A percentile compares a stretch with the other conserved stretches of the same genome.
Conservation (phyloP, 23 tunicate genomes). For the Styela clava region DNA sequence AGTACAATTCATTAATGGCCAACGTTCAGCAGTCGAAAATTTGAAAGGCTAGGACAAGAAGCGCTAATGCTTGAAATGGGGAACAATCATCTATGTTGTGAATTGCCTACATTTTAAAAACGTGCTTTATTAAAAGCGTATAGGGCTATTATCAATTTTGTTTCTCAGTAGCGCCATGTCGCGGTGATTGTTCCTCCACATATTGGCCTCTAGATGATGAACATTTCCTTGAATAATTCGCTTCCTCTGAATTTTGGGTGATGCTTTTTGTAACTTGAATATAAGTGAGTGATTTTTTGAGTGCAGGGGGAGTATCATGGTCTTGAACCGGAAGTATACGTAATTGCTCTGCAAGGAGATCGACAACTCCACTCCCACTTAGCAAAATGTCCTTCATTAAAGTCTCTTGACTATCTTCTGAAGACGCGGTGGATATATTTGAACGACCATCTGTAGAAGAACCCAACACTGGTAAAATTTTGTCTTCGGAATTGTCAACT, state of each 20-base stretch:
- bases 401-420: conserved; percentile 13
- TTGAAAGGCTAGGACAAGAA: too few relatives aligned
- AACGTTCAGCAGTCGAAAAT: too few relatives aligned
- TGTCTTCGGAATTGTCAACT: neutral
- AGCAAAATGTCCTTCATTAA: conserved; percentile 1
- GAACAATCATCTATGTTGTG: too few relatives aligned
- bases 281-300: neutral
- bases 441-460: neutral
- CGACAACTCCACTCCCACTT: neutral
- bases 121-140: too few relatives aligned
- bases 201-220: neutral
- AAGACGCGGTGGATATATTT: neutral
- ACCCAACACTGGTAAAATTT: neutral
- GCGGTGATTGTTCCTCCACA: neutral
- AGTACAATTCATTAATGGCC: too few relatives aligned
- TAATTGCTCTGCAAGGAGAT: neutral
- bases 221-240: too few relatives aligned
- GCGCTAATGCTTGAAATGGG: too few relatives aligned
- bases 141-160: neutral
- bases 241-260: neutral
- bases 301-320: neutral
- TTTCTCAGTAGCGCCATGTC: neutral
- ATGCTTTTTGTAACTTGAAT: conserved; percentile 15
- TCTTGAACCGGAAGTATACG: neutral
- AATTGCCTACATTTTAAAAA: too few relatives aligned